Base-by-base conservation (phyloP, 2,797 vertebrate genomes). In the Avahi laniger region DNA sequence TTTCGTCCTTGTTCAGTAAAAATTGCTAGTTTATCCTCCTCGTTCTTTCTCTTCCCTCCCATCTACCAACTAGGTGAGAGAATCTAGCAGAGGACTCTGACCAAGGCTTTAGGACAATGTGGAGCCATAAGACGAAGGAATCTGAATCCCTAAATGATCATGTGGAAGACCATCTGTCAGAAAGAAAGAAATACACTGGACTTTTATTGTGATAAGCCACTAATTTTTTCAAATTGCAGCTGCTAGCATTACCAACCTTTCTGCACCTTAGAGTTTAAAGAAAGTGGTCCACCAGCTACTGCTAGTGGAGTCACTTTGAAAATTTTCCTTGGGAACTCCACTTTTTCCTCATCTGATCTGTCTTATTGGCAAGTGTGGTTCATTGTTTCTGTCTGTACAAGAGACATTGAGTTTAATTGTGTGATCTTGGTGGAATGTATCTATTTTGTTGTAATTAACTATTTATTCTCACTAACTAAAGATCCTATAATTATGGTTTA, bases 141-240 rank as follows among this genome's bases (percentile, higher is more conserved):
- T 61, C 61, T 85, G 70, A 85, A 76, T 78, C 18, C 43, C 33
- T 76, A 28, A 81, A 52, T 93, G 67, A 73, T 91, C 43, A 26
- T 73, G 50, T 48, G 3, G 43, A 89, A 85, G 59, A 43, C 46
- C 48, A 38, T 84, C 54, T 93, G 38, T 89, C 24, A 69, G 76
- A 86, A 9, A 76, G 43, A 52, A 86, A 79, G n/a, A 83, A 75
- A 72, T 7, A 43, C 52, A 46, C 15, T 93, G 48, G 26, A 17
- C n/a, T 91, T 90, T 82, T 75, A 73, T 89, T 96, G 26, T 61
- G 52, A 82, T 93, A 91, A 78, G 33, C 41, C 35, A 75, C 43
- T 69, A 35, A 69, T 67, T 81, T 82, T 15, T 84, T 89, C 79
- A 94, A 73, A 46, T 70, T 75, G 22, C 92, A 94, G 63, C 70